Evolutionary conservation across 2,797 vertebrate species (phyloP).

Genomic region (Sebastes iracundus): DNA sequence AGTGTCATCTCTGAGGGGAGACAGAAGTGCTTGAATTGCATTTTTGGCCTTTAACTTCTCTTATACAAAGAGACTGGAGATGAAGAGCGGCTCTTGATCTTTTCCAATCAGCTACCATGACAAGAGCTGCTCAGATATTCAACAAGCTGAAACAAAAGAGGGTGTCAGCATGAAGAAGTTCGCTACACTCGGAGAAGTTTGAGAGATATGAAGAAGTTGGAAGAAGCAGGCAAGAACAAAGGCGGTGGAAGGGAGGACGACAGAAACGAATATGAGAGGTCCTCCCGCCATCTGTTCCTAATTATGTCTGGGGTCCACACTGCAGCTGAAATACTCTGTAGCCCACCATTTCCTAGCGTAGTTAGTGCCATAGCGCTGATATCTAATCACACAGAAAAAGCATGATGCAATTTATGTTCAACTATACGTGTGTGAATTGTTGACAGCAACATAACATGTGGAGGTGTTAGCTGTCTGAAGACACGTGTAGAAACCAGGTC

Average conservation of each 20-base stretch:
- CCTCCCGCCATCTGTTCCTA: slow-evolving; percentile 61
- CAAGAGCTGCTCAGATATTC: slow-evolving; percentile 73
- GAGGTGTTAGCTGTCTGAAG: slow-evolving; percentile 1
- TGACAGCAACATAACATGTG: neutral
- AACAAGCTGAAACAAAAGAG: slow-evolving; percentile 72
- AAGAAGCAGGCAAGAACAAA: slow-evolving; percentile 51
- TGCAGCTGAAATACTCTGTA: slow-evolving; percentile 43
- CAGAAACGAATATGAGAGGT: slow-evolving; percentile 44
- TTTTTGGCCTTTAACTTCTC: slow-evolving; percentile 70
- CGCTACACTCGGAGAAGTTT: slow-evolving; percentile 49
- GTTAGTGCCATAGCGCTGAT: neutral
- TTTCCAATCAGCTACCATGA: slow-evolving; percentile 69
- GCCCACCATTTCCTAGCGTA: slow-evolving; percentile 32
- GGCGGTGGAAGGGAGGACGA: slow-evolving; percentile 26
- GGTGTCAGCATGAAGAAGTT: slow-evolving; percentile 65
- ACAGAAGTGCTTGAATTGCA: slow-evolving; percentile 76
- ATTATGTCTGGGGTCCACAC: slow-evolving; percentile 57
- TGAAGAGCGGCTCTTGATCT: slow-evolving; percentile 72
- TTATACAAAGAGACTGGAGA: slow-evolving; percentile 58
- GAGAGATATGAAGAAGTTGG: slow-evolving; percentile 51
- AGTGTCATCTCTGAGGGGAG: slow-evolving; percentile 66
- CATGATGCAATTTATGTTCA: slow-evolving; percentile 9
- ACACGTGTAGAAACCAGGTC: slow-evolving; percentile 11
- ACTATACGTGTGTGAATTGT: neutral
- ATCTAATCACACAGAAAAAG: slow-evolving; percentile 9